Percentiles rank a stretch among this genome's conserved stretches.
phyloP scores from a whole-genome alignment of 2,797 vertebrate species.

The Alectoris magna region DNA sequence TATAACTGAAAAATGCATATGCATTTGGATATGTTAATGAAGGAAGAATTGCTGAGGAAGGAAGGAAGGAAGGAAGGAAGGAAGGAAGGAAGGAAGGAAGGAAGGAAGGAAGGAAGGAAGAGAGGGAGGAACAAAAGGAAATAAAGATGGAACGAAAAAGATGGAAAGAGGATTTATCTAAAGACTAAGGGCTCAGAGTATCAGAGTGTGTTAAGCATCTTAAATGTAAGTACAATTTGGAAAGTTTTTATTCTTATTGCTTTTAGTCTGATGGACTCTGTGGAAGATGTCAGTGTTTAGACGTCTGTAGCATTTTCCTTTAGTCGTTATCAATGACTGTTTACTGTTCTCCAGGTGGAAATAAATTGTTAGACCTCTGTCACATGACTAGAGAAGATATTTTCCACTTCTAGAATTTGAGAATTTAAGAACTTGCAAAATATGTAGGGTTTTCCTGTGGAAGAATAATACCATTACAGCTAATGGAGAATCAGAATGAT shows the following conservation, averaged over 20 bases:
- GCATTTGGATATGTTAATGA: not conserved
- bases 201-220: not conserved
- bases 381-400: not conserved
- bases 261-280: not conserved
- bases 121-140: not conserved
- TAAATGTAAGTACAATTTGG: not conserved
- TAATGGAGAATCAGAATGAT: conserved; percentile 23
- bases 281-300: not conserved
- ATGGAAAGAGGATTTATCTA: not conserved
- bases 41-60: not conserved
- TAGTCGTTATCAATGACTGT: not conserved
- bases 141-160: not conserved
- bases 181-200: not conserved
- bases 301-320: not conserved
- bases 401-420: not conserved
- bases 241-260: not conserved
- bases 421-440: conserved; percentile 37
- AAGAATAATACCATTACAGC: conserved; percentile 1
- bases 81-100: no score
- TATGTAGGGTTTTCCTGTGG: not conserved
- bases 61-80: no score
- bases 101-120: no score
- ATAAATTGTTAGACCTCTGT: not conserved
- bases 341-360: not conserved
- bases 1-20: not conserved